These are phyloP conservation scores for Tenualosa ilisha DNA, from an alignment of 2,797 vertebrate genomes.

Conservation along the genomic window DNA sequence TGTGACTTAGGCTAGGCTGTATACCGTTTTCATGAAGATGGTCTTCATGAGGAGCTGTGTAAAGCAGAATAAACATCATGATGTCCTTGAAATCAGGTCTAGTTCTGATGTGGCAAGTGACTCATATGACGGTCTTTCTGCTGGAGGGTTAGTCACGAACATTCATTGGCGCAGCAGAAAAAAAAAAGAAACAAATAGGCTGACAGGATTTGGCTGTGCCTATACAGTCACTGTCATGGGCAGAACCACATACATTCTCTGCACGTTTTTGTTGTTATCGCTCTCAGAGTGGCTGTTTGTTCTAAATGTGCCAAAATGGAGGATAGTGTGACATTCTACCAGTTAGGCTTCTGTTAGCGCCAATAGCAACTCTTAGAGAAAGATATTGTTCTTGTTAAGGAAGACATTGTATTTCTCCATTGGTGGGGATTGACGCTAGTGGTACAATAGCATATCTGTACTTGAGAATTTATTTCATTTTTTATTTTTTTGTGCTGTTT, in stretches of 20 bases:
- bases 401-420: not conserved
- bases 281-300: conserved; percentile 5
- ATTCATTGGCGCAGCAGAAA: not conserved
- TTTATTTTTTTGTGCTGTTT: not conserved
- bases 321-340: not conserved
- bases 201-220: not conserved
- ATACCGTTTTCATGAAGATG: not conserved
- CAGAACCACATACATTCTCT: not conserved
- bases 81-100: conserved; percentile 23
- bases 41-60: not conserved
- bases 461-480: not conserved
- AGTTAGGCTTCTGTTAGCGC: not conserved
- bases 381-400: not conserved
- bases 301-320: not conserved
- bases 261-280: not conserved
- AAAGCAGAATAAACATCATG: not conserved
- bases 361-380: not conserved
- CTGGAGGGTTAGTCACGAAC: conserved; percentile 10
- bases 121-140: not conserved
- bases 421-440: not conserved
- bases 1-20: not conserved
- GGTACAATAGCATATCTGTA: not conserved
- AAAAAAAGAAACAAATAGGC: not conserved
- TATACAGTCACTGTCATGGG: not conserved
- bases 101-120: conserved; percentile 6